A percentile compares a stretch with the other conserved stretches of the same genome.
Evolutionary conservation across 2,888 invertebrate species (phyloP).

Genomic region (Pandemis heparana): DNA sequence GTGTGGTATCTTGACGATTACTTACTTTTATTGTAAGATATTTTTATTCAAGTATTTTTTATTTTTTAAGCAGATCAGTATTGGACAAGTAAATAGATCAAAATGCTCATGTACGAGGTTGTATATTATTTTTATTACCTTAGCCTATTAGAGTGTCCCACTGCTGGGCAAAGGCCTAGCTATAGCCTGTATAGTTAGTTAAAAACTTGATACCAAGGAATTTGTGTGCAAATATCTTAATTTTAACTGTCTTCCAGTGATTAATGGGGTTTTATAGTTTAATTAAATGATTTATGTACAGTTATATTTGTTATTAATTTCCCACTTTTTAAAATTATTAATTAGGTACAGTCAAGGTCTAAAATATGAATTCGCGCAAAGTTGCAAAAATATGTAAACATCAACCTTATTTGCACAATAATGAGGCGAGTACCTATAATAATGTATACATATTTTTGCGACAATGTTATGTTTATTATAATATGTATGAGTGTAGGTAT

Average conservation of each 20-base stretch:
- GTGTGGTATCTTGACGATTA: background rate
- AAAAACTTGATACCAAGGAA: background rate
- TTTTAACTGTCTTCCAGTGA: background rate
- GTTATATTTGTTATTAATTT: background rate
- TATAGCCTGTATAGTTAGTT: background rate
- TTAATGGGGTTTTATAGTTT: background rate
- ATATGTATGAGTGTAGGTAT: no score
- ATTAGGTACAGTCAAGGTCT: background rate
- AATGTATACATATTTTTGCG: no score
- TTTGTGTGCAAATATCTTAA: background rate
- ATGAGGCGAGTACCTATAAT: no score
- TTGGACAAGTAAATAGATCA: background rate
- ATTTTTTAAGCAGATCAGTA: background rate
- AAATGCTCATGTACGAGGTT: background rate
- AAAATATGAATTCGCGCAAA: no score
- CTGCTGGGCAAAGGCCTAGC: no score
- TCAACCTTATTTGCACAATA: no score
- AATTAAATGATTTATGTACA: slow-evolving; percentile 1
- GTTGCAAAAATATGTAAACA: no score
- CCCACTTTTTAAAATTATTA: background rate
- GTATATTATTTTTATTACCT: background rate
- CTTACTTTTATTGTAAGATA: background rate
- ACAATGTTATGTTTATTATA: no score
- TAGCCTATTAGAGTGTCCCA: no score
- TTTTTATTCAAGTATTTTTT: slow-evolving; percentile 5